Conservation (phyloP, 1,140 invertebrate species). For the Gryllus bimaculatus region DNA sequence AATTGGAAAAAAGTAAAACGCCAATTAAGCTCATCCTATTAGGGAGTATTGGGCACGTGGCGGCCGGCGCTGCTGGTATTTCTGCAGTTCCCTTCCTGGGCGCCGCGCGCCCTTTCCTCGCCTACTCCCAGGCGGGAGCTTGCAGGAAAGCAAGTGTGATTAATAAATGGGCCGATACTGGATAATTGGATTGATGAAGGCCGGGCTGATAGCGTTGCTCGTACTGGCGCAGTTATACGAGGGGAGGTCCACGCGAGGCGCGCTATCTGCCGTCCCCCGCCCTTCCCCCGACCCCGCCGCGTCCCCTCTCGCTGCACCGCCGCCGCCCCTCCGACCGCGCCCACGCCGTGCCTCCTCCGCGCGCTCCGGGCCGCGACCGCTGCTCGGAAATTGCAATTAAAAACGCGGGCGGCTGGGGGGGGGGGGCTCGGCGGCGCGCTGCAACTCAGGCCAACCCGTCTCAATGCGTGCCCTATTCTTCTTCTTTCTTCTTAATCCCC, state of each 20-base stretch:
- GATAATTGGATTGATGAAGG: slow-evolving; percentile 4
- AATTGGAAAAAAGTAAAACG: too few species aligned
- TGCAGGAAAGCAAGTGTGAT: slow-evolving; percentile 3
- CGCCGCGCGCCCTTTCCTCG: not conserved
- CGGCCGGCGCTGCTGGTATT: not conserved
- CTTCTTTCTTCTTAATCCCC: not conserved
- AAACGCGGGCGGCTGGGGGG: not conserved
- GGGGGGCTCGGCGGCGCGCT: too few species aligned
- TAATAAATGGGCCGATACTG: slow-evolving; percentile 4
- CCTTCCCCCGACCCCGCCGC: too few species aligned
- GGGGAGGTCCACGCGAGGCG: not conserved
- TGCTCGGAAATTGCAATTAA: not conserved
- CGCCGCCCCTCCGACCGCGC: too few species aligned
- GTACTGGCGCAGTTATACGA: not conserved
- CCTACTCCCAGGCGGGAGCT: not conserved
- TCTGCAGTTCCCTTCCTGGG: not conserved
- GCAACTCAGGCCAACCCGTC: not conserved
- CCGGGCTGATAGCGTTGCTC: not conserved
- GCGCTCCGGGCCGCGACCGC: not conserved
- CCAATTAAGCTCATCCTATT: not conserved
- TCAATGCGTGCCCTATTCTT: not conserved
- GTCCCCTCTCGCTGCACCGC: not conserved
- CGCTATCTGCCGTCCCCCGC: too few species aligned
- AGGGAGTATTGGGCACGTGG: not conserved
- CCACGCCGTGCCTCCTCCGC: not conserved